Evolutionary conservation across 2,888 invertebrate genomes (phyloP), one percentile per base, ranked within the genome.

Genomic region (Hemaris fuciformis): DNA sequence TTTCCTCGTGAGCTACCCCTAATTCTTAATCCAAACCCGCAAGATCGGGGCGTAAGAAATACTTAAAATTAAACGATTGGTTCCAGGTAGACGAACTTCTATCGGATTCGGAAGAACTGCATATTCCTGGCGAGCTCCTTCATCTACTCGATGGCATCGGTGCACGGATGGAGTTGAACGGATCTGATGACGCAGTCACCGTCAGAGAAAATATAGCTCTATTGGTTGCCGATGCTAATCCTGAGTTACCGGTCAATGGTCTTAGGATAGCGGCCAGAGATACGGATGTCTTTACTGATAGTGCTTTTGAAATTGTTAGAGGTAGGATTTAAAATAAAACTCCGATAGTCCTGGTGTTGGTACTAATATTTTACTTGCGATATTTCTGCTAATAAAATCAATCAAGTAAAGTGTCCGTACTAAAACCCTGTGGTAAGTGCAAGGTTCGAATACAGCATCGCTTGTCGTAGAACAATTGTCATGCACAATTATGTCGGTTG

Each of bases 71-170:
- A n/a, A n/a, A n/a, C n/a, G n/a, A n/a, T n/a, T n/a, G n/a, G n/a
- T 75, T 77, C 1, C 75, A 92, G 92, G 87, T 92, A 5, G 85
- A 91, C 57, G 64, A 64, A 3, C 71, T 91, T 1, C 75, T 92
- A 6, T 75, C 79, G 13, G 67, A 75, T 1, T 72, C 80, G 1
- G 71, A 82, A 0, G 74, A 75, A 0, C 45, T 89, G 0, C 76
- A 80, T 1, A 88, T 92, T 1, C 89, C 91, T 0, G 79, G 87
- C 0, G 62, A 80, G 34, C 66, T 92, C 0, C 80, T 92, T 0
- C 85, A 84, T 18, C 69, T 90, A 34, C 69, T 92, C 1, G 92
- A 92, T 42, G 63, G 68, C n/a, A 64, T 92, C 3, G 91, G 89
- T 0, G 68, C 77, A 0, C 73, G 82, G 7, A 66, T 88, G 1